Evolutionary conservation across 2,113 vertebrate genomes (phyloP).

Genomic region (Quiscalus mexicanus): DNA sequence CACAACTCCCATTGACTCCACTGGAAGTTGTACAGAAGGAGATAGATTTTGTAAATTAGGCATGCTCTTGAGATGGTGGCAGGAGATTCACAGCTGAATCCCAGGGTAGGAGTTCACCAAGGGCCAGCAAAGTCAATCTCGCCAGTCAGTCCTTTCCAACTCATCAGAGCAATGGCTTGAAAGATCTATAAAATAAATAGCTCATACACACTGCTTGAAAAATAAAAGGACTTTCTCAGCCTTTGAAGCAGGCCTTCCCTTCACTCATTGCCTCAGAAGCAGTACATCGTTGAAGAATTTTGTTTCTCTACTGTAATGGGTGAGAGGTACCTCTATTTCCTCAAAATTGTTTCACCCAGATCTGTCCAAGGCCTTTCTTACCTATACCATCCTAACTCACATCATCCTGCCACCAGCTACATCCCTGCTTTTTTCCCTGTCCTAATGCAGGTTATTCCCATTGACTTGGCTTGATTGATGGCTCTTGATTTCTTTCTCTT

Average conservation of each 20-base stretch:
- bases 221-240: not conserved
- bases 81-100: not conserved
- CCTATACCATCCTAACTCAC: not conserved
- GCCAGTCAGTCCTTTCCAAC: not conserved
- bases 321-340: not conserved
- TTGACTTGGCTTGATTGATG: not conserved
- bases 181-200: conserved; percentile 11
- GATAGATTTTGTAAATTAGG: conserved; percentile 56
- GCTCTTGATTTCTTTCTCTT: not conserved
- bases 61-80: not conserved
- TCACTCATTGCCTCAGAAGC: not conserved
- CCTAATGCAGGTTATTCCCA: not conserved
- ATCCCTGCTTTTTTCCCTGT: not conserved
- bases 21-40: conserved; percentile 34
- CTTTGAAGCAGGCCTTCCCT: not conserved
- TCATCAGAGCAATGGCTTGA: not conserved
- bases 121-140: conserved; percentile 2
- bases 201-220: not conserved
- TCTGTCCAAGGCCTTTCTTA: not conserved
- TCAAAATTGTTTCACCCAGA: not conserved
- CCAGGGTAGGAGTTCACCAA: conserved; percentile 7
- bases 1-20: conserved; percentile 59
- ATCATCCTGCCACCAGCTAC: not conserved
- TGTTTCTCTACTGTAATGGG: not conserved
- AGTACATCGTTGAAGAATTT: not conserved